Evolutionary conservation across 2,888 invertebrate genomes (phyloP).

Genomic region (Pteria penguin): DNA sequence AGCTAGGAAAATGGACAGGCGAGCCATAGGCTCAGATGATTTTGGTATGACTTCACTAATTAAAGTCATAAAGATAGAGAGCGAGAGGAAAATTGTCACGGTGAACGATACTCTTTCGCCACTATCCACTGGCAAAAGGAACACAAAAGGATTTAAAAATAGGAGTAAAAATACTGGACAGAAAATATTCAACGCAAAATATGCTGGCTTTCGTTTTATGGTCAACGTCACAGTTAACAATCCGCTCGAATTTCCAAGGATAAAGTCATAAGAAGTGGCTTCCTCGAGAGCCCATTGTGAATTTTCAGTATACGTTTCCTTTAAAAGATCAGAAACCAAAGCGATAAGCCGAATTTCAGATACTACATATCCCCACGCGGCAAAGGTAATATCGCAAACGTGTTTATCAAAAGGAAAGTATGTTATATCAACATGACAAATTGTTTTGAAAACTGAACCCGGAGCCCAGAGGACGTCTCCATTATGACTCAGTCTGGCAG

Average conservation of each 20-base stretch:
- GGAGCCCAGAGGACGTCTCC: no score
- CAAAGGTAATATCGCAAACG: background rate
- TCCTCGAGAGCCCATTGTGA: background rate
- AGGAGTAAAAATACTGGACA: background rate
- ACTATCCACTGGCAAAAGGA: no score
- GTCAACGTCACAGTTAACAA: background rate
- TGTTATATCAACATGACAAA: background rate
- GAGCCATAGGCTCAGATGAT: conserved; percentile 13
- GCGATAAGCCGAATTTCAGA: background rate
- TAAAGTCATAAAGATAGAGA: conserved; percentile 7
- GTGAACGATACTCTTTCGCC: no score
- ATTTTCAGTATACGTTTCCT: background rate
- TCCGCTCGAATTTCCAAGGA: background rate
- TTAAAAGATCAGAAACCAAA: background rate
- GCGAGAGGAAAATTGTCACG: conserved; percentile 13
- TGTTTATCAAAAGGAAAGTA: background rate
- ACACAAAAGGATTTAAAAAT: no score
- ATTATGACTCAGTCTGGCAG: no score
- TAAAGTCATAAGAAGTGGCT: background rate
- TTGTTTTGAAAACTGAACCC: no score
- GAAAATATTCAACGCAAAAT: background rate
- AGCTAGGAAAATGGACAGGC: background rate
- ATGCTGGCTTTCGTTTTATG: background rate
- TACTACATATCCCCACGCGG: background rate
- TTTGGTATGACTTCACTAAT: no score